phyloP scores from a whole-genome alignment of 2,113 vertebrate species.

The Orthonyx spaldingii region DNA sequence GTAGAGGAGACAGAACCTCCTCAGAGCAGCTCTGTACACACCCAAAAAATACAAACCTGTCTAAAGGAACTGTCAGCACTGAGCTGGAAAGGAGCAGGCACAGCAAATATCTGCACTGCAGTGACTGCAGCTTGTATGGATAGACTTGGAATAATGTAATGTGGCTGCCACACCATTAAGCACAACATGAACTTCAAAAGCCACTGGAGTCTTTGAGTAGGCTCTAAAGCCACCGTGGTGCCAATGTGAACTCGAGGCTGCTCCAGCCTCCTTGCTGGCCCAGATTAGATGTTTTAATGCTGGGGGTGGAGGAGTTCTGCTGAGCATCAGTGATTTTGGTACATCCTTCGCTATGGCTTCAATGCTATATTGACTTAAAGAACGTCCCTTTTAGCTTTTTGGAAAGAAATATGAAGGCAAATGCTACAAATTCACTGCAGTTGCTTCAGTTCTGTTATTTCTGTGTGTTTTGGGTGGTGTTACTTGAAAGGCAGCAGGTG shows the following conservation, averaged over 20 bases:
- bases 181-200: neutral
- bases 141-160: neutral
- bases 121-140: neutral
- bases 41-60: neutral
- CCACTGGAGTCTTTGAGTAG: neutral
- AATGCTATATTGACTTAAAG: neutral
- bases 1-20: neutral
- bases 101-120: neutral
- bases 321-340: neutral
- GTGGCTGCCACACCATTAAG: neutral
- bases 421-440: neutral
- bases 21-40: neutral
- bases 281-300: neutral
- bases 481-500: neutral
- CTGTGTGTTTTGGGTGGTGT: neutral
- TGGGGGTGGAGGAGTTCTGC: neutral
- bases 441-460: neutral
- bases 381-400: neutral
- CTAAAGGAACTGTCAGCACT: neutral
- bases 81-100: neutral
- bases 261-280: neutral
- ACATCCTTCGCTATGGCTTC: neutral
- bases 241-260: rapidly evolving
- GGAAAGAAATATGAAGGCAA: neutral
- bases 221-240: neutral